A percentile compares a stretch with the other conserved stretches of the same genome.
phyloP scores from a whole-genome alignment of 2,888 invertebrate genomes.

The Drosophila prostipennis region DNA sequence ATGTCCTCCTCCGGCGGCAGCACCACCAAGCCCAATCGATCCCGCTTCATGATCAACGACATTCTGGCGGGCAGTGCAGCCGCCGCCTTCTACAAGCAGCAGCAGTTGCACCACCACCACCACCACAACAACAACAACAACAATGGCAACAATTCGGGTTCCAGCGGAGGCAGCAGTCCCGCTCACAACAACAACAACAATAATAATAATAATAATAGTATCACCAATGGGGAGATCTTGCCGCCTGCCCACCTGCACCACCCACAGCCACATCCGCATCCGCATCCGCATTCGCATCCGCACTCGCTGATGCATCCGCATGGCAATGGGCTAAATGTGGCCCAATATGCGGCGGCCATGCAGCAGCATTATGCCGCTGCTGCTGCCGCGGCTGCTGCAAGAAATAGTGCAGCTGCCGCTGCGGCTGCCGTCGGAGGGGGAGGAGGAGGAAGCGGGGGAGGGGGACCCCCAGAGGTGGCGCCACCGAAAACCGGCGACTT shows the following conservation, averaged over 20 bases:
- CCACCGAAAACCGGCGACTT: conserved; percentile 72
- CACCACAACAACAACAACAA: conserved; percentile 53
- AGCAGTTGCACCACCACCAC: conserved; percentile 62
- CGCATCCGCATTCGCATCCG: conserved; percentile 47
- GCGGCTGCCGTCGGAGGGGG: conserved; percentile 24
- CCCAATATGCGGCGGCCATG: conserved; percentile 82
- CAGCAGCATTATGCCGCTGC: conserved; percentile 82
- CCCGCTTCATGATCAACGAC: conserved; percentile 83
- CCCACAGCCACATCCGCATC: conserved; percentile 34
- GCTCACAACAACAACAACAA: conserved; percentile 40
- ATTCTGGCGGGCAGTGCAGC: conserved; percentile 82
- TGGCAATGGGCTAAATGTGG: conserved; percentile 78
- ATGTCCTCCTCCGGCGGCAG: conserved; percentile 59
- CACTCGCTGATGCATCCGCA: conserved; percentile 64
- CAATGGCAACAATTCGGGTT: conserved; percentile 48
- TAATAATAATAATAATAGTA: conserved; percentile 1
- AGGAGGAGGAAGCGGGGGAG: not conserved
- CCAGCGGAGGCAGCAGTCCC: conserved; percentile 49
- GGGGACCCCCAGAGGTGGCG: conserved; percentile 26
- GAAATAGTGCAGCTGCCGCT: conserved; percentile 71
- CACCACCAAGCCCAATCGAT: conserved; percentile 80
- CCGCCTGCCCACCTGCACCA: conserved; percentile 34
- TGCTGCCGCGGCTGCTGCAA: conserved; percentile 76
- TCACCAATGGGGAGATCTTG: conserved; percentile 25
- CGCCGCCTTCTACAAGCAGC: conserved; percentile 81